Evolutionary conservation across 1,140 invertebrate genomes (phyloP).

Genomic region (Ctenoplectra terminalis): DNA sequence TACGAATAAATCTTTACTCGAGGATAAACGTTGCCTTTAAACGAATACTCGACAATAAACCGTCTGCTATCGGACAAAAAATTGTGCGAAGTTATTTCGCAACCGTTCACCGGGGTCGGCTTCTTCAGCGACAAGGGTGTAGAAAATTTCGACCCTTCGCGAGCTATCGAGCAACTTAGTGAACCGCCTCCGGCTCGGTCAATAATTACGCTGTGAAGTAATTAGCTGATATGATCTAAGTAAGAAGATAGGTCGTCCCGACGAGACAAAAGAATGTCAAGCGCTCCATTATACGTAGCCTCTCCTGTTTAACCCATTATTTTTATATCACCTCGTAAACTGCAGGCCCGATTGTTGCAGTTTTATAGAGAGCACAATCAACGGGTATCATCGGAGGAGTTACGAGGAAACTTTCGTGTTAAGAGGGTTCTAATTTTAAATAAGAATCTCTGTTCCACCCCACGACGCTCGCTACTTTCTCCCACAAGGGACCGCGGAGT

Average conservation of each 20-base stretch:
- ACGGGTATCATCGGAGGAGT: not conserved
- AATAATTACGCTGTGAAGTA: conserved; percentile 64
- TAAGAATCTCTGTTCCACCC: not conserved
- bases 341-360: conserved; percentile 47
- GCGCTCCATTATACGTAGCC: conserved; percentile 57
- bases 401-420: not conserved
- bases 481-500: not conserved
- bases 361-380: conserved; percentile 49
- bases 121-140: not conserved
- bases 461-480: too few species aligned
- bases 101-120: conserved; percentile 39
- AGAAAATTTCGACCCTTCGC: conserved; percentile 53
- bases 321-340: conserved; percentile 61
- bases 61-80: conserved; percentile 36
- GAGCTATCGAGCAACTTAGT: not conserved
- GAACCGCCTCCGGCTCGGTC: conserved; percentile 24
- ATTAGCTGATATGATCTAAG: conserved; percentile 71
- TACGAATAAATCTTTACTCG: not conserved
- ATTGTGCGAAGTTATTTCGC: conserved; percentile 46
- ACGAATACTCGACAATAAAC: conserved; percentile 54
- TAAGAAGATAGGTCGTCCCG: conserved; percentile 62
- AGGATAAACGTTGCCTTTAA: not conserved
- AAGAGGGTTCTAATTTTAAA: conserved; percentile 28
- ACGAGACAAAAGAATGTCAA: conserved; percentile 70
- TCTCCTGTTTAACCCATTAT: conserved; percentile 63